phyloP scores from a whole-genome alignment of 2,888 invertebrate species.

The Malacosoma neustria region DNA sequence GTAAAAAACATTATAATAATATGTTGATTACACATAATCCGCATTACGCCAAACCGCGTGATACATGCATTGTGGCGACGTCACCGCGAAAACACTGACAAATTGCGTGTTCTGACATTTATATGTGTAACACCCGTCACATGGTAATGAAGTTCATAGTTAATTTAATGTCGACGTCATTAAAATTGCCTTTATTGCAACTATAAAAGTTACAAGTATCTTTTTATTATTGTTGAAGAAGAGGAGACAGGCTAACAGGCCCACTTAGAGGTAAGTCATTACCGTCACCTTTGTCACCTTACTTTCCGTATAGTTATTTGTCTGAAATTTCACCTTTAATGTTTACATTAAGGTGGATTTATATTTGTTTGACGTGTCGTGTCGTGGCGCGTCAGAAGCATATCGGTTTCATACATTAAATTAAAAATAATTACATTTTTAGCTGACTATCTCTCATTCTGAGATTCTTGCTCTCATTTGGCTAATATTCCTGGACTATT shows the following conservation, averaged over 20 bases:
- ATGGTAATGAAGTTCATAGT: not conserved
- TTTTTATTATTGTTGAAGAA: not conserved
- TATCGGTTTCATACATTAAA: too few species aligned
- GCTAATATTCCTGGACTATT: not conserved
- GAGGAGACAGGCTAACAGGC: not conserved
- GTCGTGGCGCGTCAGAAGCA: too few species aligned
- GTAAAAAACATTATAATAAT: not conserved
- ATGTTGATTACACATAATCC: not conserved
- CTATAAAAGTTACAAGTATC: not conserved
- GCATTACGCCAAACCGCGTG: not conserved
- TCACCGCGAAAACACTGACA: not conserved
- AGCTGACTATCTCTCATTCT: too few species aligned
- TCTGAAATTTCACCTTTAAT: too few species aligned
- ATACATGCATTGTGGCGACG: not conserved
- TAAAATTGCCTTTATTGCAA: not conserved
- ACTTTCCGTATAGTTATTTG: too few species aligned
- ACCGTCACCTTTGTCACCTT: not conserved
- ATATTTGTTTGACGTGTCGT: too few species aligned
- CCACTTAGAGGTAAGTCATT: not conserved
- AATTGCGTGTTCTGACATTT: not conserved
- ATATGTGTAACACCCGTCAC: not conserved
- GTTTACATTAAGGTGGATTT: too few species aligned
- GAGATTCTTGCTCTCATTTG: not conserved
- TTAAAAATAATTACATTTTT: too few species aligned
- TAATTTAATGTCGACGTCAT: not conserved